Base-by-base conservation (phyloP, 2,888 invertebrate species). In the Papilio elwesi region DNA sequence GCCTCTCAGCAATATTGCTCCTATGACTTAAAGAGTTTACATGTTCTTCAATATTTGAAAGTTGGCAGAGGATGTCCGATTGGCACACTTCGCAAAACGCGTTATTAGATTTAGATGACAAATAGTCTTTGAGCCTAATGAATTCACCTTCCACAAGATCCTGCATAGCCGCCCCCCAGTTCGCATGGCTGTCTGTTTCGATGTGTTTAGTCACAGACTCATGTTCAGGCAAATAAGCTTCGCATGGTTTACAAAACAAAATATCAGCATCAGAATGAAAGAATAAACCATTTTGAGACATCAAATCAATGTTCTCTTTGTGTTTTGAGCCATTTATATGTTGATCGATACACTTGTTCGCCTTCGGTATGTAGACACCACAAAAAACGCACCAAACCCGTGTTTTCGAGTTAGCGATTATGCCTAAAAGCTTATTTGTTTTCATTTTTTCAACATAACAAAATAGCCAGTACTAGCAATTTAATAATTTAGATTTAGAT, bases 261-360 rank as follows among this genome's bases (percentile, higher is more conserved):
- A 77, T 79, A 62, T 62, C 59, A 10, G 59, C 38, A 7, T 84
- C 84, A 59, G 85, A 78, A 59, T 76, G 76, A 47, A 84, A 86
- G 62, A 76, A 77, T 74, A 91, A 81, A 3, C 87, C 90, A 70
- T 90, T 87, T 72, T 86, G 84, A 49, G 82, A 78, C 87, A 88
- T 87, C 59, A 87, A 78, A 65, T 85, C 83, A 36, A 89, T 85
- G 63, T 87, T 87, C 16, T 89, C 88, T 74, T 87, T 88, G 75
- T 91, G 90, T 78, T 85, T 88, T 36, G 83, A 80, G 9, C 90
- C 90, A 71, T 89, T 87, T 16, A 82, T 83, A 76, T 91, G 90
- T 76, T 90, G 88, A 70, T 90, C 89, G 70, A 91, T 90, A 75
- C 89, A 90, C 86, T 86, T 89, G 65, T 80, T 85, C 2, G 89